Evolutionary conservation across 2,113 vertebrate species (phyloP), one percentile per base, ranked within the genome.

Genomic region (Castor canadensis): DNA sequence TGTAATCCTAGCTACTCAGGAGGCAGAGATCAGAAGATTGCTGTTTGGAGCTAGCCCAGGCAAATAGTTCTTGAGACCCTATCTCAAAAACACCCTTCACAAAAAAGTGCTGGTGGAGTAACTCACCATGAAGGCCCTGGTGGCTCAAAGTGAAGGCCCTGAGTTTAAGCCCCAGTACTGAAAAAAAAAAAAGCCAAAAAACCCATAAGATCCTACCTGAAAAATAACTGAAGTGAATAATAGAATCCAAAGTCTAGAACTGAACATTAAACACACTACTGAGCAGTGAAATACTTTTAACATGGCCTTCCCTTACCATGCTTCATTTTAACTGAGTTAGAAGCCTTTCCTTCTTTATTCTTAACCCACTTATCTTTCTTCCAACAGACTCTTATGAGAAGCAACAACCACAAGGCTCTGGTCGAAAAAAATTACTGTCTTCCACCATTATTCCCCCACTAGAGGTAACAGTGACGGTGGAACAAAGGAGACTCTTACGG

Each of bases 301-400:
- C 62, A 60, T 10, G n/a, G 38, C 87, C 62, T 2, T 56, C 20
- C 80, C 76, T 94, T 73, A 32, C 22, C 28, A 17, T 66, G 40
- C 47, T 69, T 75, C 58, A 17, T 93, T 86, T 81, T 77, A 43
- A 87, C 80, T 79, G 80, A 96, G 22, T 32, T 73, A 56, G n/a
- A 80, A 45, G 66, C 86, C 64, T 93, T 9, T 79, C 45, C 35
- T 72, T 91, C 88, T 45, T 60, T 82, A 11, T 24, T 80, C 60
- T 66, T 77, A 85, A 85, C 58, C 35, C 22, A 6, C 40, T 79
- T 72, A 38, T 88, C 20, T 94, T 96, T 98, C 95, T 97, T 94
- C 89, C 96, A 95, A 93, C 92, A 99, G 99, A 99, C 97, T 99
- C 99, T 64, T 99, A 99, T 96, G 99, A 99, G 97, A 98, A 99